These are phyloP conservation scores for Cryptophagus acutangulus DNA, from an alignment of 2,888 invertebrate genomes.

Conservation along the genomic window DNA sequence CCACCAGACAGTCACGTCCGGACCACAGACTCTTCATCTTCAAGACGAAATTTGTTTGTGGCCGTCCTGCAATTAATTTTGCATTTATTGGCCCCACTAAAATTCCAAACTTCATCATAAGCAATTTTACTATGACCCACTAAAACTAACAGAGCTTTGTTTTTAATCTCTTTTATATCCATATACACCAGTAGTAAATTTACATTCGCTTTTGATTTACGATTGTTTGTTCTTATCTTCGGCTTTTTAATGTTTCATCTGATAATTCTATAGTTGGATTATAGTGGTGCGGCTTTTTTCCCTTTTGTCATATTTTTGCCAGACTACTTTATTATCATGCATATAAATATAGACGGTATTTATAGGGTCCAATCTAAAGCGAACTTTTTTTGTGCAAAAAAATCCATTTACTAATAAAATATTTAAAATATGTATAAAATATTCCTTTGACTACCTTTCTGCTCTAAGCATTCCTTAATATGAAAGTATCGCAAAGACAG, in stretches of 20 bases:
- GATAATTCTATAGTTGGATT: too few species aligned
- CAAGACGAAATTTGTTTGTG: conserved; percentile 18
- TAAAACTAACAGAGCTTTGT: conserved; percentile 26
- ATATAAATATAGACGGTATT: too few species aligned
- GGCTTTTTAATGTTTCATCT: conserved; percentile 2
- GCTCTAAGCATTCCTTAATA: too few species aligned
- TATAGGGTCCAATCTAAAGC: too few species aligned
- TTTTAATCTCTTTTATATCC: conserved; percentile 40
- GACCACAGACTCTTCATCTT: neutral
- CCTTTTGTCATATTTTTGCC: too few species aligned
- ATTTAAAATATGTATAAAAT: too few species aligned
- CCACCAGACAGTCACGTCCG: conserved; percentile 1
- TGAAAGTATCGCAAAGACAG: too few species aligned
- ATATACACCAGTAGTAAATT: conserved; percentile 26
- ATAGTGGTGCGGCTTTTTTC: too few species aligned
- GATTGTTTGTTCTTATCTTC: conserved; percentile 4
- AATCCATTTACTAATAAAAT: too few species aligned
- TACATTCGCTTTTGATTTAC: conserved; percentile 6
- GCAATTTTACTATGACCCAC: conserved; percentile 9
- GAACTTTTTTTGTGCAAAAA: too few species aligned
- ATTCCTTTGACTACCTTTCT: too few species aligned
- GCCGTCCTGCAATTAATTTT: conserved; percentile 19
- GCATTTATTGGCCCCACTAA: conserved; percentile 4
- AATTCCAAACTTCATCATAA: conserved; percentile 7
- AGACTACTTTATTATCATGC: too few species aligned